Evolutionary conservation across 2,113 vertebrate genomes (phyloP), one percentile per base, ranked within the genome.

Genomic region (Amphiprion percula): DNA sequence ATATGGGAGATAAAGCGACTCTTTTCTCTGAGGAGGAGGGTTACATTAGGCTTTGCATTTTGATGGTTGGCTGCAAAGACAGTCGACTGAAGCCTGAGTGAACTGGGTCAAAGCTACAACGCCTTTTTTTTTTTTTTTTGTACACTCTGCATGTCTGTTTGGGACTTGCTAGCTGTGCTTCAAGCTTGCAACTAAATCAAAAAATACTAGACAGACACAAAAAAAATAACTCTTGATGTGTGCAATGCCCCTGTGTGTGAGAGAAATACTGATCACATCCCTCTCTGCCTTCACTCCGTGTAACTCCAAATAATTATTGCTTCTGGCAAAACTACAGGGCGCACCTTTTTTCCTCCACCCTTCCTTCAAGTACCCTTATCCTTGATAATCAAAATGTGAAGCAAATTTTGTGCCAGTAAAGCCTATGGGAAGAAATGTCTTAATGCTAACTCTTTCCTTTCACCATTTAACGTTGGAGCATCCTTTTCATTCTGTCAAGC

Each of bases 401-500:
- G 72, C 64, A 76, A 65, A 74, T 60, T 74, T 62, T 70, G 39
- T 52, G 53, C 55, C 70, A 70, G 67, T 24, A 62, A 68, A 85
- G 65, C 84, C 77, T 77, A 19, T 0, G 79, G 68, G 74, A 67
- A 81, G 49, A 90, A 64, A 79, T 56, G 68, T 71, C 68, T 87
- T 75, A 87, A 87, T 89, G 65, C 58, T 49, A 62, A 33, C 60
- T 46, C 67, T 77, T 80, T 87, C 65, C 44, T 62, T 87, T 82
- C n/a, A 80, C 69, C 55, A 66, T 77, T 80, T 59, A 71, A 33
- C 17, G n/a, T 82, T 83, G 74, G 54, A 67, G 60, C 69, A 65
- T 82, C 79, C 46, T 59, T 74, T 92, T 88, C 75, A 81, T 78
- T 84, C 83, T 87, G 84, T 84, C 82, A 80, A 79, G 60, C 82